Evolutionary conservation across 2,888 invertebrate species (phyloP).

Genomic region (Pristionchus arcanus): DNA sequence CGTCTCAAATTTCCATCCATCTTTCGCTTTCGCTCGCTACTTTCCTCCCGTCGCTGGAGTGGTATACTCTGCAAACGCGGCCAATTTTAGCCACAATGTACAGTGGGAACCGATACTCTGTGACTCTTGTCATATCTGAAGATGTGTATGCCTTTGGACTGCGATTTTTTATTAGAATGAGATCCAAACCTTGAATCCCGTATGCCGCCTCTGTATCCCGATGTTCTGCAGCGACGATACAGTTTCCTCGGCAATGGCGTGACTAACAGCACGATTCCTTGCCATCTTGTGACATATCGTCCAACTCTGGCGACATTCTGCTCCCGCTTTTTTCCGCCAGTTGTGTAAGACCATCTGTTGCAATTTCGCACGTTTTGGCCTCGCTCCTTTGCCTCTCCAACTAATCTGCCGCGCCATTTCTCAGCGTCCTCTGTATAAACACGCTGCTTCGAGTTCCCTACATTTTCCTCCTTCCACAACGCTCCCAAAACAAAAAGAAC

Average conservation of each 20-base stretch:
- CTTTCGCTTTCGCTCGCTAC: background rate
- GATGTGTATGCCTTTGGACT: no score
- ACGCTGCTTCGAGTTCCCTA: background rate
- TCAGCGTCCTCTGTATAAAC: constrained; percentile 6
- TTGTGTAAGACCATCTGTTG: constrained; percentile 8
- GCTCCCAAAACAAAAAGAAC: no score
- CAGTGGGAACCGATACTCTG: no score
- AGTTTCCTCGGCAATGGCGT: background rate
- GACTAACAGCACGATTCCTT: background rate
- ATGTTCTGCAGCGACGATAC: background rate
- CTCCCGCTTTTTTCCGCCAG: background rate
- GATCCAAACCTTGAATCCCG: no score
- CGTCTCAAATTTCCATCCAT: background rate
- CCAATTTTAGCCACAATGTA: background rate
- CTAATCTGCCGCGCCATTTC: constrained; percentile 1
- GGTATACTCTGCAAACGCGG: background rate
- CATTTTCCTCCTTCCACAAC: background rate
- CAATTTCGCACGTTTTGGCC: background rate
- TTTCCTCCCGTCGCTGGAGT: background rate
- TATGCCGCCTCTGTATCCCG: background rate
- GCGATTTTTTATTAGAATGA: no score
- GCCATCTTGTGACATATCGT: background rate
- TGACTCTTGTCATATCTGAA: no score
- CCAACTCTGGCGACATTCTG: background rate
- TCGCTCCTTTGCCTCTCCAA: background rate